Conservation (phyloP, 2,113 vertebrate species). For the Chaenogobius annularis region DNA sequence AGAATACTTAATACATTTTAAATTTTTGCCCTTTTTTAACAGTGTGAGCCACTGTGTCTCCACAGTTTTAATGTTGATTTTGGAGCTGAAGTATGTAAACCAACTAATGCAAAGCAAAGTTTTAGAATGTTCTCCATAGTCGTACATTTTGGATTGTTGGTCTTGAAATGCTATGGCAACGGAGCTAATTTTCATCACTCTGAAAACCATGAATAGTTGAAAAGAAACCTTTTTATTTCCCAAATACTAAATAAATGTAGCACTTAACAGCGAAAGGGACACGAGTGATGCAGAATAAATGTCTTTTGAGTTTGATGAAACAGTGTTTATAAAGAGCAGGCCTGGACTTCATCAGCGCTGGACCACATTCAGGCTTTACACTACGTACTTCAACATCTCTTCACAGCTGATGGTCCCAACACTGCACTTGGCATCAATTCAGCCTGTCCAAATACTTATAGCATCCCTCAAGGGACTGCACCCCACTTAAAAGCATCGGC, state of each 20-base stretch:
- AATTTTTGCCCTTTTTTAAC: too few species aligned
- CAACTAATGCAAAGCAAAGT: too few species aligned
- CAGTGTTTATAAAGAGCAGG: constrained; percentile 19
- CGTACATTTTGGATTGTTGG: too few species aligned
- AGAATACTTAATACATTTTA: too few species aligned
- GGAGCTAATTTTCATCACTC: too few species aligned
- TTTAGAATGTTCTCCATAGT: too few species aligned
- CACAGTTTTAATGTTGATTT: too few species aligned
- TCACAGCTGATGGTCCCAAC: constrained; percentile 8
- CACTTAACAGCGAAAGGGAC: constrained; percentile 7
- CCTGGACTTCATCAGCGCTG: constrained; percentile 21
- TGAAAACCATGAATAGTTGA: too few species aligned
- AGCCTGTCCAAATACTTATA: constrained; percentile 32
- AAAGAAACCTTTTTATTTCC: background rate
- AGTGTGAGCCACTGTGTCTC: too few species aligned
- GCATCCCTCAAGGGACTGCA: constrained; percentile 31
- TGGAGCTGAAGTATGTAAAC: too few species aligned
- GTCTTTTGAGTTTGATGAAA: constrained; percentile 16
- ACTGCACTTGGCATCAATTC: constrained; percentile 16
- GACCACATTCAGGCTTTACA: background rate
- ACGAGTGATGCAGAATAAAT: constrained; percentile 10
- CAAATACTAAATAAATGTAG: background rate
- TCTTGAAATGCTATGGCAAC: too few species aligned
- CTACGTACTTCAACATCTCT: background rate
- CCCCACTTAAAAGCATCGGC: constrained; percentile 47